Evolutionary conservation across 2,113 vertebrate genomes (phyloP), one percentile per base, ranked within the genome.

Genomic region (Oreochromis aureus): DNA sequence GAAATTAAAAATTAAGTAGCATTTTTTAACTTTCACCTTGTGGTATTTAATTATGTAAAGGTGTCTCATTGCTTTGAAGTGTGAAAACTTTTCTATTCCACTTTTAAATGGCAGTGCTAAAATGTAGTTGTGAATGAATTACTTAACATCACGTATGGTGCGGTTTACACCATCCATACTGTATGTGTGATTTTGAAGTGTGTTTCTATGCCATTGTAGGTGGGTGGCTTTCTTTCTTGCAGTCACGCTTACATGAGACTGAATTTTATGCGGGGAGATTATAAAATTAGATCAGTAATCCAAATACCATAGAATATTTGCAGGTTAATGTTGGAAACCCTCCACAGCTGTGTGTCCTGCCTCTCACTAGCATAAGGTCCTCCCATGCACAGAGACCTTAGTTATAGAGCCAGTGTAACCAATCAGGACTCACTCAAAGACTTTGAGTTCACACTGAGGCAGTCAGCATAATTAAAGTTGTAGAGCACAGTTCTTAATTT

Each of bases 41-140:
- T 66, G 32, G 32, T 66, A 66, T 39, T 66, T 66, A 66, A 66
- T 66, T 69, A 19, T 1, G 1, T 5, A 41, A 41, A 69, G 19
- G 63, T 15, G 82, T 91, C n/a, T 89, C 71, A 51, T 44, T 87
- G 44, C 85, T 81, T 48, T 88, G 79, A 36, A 89, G 84, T 61
- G 30, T 73, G 15, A 55, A 56, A 84, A 63, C 4, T 0, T 34
- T 19, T 7, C 15, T 16, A 11, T 56, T 39, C 16, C 69, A 27
- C 30, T 69, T 79, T 84, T 58, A 80, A 34, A 86, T 83, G 82
- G 86, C 63, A 80, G 51, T 27, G 59, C 79, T 59, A 78, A 89
- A 88, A 91, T 86, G 16, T 88, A 90, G 89, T 88, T 16, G 48
- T 19, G 63, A 44, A 89, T 91, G 58, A 91, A 95, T 92, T 82